Conservation (phyloP, 2,888 invertebrate genomes). For the Anaspis maculata region DNA sequence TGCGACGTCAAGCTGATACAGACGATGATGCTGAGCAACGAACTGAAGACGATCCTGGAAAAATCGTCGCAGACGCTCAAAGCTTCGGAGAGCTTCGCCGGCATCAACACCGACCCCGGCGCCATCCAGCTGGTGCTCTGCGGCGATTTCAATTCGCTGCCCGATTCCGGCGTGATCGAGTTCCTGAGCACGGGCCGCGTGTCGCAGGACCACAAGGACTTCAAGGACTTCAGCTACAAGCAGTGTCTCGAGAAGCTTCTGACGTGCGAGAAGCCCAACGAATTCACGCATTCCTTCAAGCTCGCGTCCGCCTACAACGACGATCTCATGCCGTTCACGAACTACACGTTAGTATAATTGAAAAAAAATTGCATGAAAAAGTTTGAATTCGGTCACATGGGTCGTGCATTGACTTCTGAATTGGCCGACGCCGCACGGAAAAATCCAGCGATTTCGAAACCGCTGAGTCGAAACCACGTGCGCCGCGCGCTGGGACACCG, state of each 20-base stretch:
- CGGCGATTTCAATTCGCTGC: conserved; percentile 97
- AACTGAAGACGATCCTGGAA: conserved; percentile 79
- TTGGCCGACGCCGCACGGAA: too few species aligned
- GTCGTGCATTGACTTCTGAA: too few species aligned
- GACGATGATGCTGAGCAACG: conserved; percentile 97
- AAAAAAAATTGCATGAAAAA: too few species aligned
- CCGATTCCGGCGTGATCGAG: conserved; percentile 96
- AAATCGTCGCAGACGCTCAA: conserved; percentile 76
- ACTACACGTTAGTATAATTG: conserved; percentile 84
- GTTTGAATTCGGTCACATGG: conserved; percentile 4
- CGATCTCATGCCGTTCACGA: conserved; percentile 95
- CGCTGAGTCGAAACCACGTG: conserved; percentile 1
- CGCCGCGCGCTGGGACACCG: background rate
- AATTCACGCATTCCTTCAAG: conserved; percentile 94
- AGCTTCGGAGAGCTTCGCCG: conserved; percentile 51
- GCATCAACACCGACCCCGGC: conserved; percentile 64
- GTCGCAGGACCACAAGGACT: conserved; percentile 86
- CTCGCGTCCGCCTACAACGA: conserved; percentile 92
- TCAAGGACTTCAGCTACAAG: conserved; percentile 92
- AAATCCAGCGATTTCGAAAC: background rate
- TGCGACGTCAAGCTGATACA: conserved; percentile 99
- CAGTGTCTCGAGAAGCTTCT: conserved; percentile 83
- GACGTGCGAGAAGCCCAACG: conserved; percentile 73
- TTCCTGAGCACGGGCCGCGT: conserved; percentile 88
- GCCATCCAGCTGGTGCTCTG: conserved; percentile 89